phyloP scores from a whole-genome alignment of 2,888 invertebrate species.

The Icerya purchasi region DNA sequence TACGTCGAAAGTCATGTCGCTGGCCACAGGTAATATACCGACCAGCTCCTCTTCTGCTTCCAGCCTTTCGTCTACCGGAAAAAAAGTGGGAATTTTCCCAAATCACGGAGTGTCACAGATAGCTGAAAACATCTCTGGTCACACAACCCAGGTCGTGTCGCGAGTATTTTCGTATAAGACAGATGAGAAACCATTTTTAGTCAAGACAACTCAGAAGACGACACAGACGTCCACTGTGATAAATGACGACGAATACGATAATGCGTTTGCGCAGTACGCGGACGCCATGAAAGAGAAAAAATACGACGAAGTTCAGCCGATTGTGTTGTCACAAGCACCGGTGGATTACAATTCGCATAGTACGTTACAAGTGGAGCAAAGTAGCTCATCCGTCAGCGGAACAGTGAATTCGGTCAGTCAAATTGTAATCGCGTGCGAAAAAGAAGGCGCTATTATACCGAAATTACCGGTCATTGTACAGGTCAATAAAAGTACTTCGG shows the following conservation, averaged over 20 bases:
- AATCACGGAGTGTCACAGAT: neutral
- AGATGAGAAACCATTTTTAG: neutral
- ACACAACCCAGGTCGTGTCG: neutral
- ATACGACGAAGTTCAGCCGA: neutral
- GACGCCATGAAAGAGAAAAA: too few species aligned
- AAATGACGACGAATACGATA: neutral
- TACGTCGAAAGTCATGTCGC: too few species aligned
- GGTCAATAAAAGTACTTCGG: neutral
- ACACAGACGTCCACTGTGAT: neutral
- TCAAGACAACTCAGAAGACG: neutral
- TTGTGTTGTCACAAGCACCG: neutral
- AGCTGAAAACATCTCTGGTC: neutral
- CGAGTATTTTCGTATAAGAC: neutral
- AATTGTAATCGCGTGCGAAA: neutral
- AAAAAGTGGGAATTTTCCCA: neutral
- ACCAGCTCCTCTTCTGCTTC: too few species aligned
- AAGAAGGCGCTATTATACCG: neutral
- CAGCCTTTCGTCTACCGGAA: too few species aligned
- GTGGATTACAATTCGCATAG: neutral
- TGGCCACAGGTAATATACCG: too few species aligned
- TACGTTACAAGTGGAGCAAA: neutral
- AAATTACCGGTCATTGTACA: neutral
- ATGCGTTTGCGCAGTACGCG: neutral
- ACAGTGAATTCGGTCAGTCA: neutral
- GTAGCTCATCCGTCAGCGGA: neutral